Percentiles rank a stretch among this genome's conserved stretches.
These are phyloP conservation scores for Drosophila paulistorum DNA, from an alignment of 1,140 invertebrate genomes.

Conservation along the genomic window DNA sequence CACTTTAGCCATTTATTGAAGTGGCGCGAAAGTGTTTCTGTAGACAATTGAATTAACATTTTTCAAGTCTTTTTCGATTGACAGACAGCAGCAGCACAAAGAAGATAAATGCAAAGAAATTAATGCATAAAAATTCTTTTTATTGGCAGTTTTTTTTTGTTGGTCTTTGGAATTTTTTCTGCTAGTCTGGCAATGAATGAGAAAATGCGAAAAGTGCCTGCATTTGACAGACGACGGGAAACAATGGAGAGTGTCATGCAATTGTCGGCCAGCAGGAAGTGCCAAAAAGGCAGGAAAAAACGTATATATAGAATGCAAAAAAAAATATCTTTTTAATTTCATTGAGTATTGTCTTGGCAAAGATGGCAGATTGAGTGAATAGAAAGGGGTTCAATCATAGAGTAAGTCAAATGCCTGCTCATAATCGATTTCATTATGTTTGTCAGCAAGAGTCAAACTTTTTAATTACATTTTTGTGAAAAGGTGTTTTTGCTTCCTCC, in stretches of 20 bases:
- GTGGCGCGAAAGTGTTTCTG: slow-evolving; percentile 1
- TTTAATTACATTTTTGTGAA: slow-evolving; percentile 65
- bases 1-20: neutral
- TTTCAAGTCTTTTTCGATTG: slow-evolving; percentile 33
- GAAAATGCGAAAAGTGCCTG: slow-evolving; percentile 43
- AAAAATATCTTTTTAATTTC: slow-evolving; percentile 63
- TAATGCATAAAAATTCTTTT: slow-evolving; percentile 71
- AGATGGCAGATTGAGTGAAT: neutral
- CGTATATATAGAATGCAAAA: neutral
- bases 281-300: slow-evolving; percentile 20
- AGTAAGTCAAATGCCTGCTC: slow-evolving; percentile 27
- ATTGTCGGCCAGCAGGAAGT: slow-evolving; percentile 50
- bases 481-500: slow-evolving; percentile 55
- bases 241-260: slow-evolving; percentile 58
- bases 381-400: neutral
- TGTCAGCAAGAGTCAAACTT: slow-evolving; percentile 60
- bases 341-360: slow-evolving; percentile 41
- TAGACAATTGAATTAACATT: slow-evolving; percentile 56
- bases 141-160: slow-evolving; percentile 66
- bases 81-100: neutral
- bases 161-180: slow-evolving; percentile 1
- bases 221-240: slow-evolving; percentile 60
- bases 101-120: slow-evolving; percentile 50
- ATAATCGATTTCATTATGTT: slow-evolving; percentile 77
- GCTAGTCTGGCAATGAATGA: slow-evolving; percentile 43